A percentile compares a stretch with the other conserved stretches of the same genome.
Evolutionary conservation across 2,797 vertebrate genomes (phyloP).

Genomic region (Cyprinella venusta): DNA sequence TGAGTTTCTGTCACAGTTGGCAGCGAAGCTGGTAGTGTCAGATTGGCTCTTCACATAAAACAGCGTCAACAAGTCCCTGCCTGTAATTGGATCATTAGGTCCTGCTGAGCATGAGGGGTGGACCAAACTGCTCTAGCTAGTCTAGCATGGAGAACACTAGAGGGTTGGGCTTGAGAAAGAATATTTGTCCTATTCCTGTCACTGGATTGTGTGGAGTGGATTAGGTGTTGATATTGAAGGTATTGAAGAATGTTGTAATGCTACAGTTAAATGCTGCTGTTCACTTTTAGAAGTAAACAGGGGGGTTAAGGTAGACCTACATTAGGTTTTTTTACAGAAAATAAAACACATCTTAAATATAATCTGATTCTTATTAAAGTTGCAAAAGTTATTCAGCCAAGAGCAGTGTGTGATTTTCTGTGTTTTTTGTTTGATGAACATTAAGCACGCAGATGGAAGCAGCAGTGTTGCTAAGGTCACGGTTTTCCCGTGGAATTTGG

Average conservation of each 20-base stretch:
- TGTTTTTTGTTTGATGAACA: too few species aligned
- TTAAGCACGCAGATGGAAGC: too few species aligned
- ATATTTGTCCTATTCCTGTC: conserved; percentile 43
- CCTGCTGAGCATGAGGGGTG: conserved; percentile 63
- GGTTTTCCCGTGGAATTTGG: too few species aligned
- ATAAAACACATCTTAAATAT: background rate
- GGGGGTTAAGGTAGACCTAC: background rate
- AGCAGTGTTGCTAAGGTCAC: too few species aligned
- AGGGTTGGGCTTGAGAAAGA: conserved; percentile 56
- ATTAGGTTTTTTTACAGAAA: background rate
- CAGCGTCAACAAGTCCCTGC: conserved; percentile 75
- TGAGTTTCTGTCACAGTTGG: conserved; percentile 60
- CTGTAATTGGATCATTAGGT: conserved; percentile 81
- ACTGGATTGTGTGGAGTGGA: conserved; percentile 34
- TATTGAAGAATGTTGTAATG: background rate
- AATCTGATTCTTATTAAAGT: background rate
- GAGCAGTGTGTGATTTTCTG: too few species aligned
- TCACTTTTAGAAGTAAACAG: background rate
- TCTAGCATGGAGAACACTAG: conserved; percentile 62
- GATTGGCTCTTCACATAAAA: conserved; percentile 67
- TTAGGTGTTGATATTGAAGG: background rate
- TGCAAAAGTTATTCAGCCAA: background rate
- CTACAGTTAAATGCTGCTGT: too few species aligned
- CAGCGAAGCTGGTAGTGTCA: conserved; percentile 64
- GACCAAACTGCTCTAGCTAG: conserved; percentile 62